A percentile compares a stretch with the other conserved stretches of the same genome.
Conservation (phyloP, 2,113 vertebrate species). For the Stomatorhinus ivindoensis region DNA sequence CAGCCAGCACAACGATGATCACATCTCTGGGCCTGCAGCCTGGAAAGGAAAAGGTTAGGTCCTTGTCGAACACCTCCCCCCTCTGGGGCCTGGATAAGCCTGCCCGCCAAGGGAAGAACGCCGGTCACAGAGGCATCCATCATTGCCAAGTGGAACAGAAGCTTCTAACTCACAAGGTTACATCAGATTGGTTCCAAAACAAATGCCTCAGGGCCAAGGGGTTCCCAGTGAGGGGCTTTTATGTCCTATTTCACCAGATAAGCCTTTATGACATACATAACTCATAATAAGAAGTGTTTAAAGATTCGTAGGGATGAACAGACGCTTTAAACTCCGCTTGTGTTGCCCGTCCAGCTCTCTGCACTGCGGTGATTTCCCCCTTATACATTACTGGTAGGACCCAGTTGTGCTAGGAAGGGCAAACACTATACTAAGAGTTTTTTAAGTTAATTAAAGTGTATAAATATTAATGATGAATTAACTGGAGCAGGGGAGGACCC, state of each 20-base stretch:
- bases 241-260: background rate
- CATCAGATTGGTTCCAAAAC: background rate
- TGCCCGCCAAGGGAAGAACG: background rate
- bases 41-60: conserved; percentile 4
- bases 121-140: background rate
- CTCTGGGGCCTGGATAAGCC: background rate
- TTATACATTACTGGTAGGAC: background rate
- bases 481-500: background rate
- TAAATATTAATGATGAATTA: conserved; percentile 11
- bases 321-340: background rate
- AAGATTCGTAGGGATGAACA: background rate
- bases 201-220: background rate
- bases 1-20: background rate
- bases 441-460: background rate
- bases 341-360: background rate
- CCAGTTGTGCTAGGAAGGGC: background rate
- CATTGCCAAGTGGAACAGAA: background rate
- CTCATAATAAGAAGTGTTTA: background rate
- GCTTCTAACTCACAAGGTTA: background rate
- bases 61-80: background rate
- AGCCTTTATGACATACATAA: background rate
- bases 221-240: background rate
- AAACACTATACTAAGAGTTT: background rate
- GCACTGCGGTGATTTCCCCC: background rate
- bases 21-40: conserved; percentile 7